Percentiles rank a stretch among this genome's conserved stretches.
These are phyloP conservation scores for Enteromius unitaeniatus DNA, from an alignment of 2,797 vertebrate species.

Conservation along the genomic window DNA sequence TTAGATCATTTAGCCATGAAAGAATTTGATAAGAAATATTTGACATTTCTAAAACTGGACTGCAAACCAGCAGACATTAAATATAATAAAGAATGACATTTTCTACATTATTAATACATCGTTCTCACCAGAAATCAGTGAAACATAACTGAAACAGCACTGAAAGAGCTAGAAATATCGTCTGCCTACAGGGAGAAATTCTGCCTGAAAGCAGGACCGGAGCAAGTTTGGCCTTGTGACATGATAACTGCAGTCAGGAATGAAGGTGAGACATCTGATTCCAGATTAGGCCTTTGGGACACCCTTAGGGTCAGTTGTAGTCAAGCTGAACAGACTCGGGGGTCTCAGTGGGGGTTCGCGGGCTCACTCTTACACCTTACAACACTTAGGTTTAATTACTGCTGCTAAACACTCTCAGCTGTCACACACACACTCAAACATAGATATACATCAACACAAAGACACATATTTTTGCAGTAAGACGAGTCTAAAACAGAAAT, in stretches of 20 bases:
- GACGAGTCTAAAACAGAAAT: neutral
- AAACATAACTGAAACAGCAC: neutral
- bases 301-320: constrained; percentile 30
- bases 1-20: neutral
- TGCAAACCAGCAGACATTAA: neutral
- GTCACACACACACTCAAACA: constrained; percentile 17
- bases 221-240: constrained; percentile 55
- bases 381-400: constrained; percentile 80
- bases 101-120: neutral
- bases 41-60: neutral
- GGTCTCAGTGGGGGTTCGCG: constrained; percentile 48
- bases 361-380: constrained; percentile 73
- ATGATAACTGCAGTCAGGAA: constrained; percentile 52
- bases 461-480: constrained; percentile 2
- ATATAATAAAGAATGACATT: neutral
- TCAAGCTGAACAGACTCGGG: constrained; percentile 28
- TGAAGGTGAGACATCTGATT: constrained; percentile 56
- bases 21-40: neutral
- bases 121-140: constrained; percentile 4
- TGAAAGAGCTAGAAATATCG: neutral
- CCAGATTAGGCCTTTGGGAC: constrained; percentile 50
- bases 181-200: constrained; percentile 39
- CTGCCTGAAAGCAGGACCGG: constrained; percentile 33
- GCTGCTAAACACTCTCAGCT: constrained; percentile 78
- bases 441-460: neutral